Conservation (phyloP, 1,140 invertebrate species). For the Magallana gigas region DNA sequence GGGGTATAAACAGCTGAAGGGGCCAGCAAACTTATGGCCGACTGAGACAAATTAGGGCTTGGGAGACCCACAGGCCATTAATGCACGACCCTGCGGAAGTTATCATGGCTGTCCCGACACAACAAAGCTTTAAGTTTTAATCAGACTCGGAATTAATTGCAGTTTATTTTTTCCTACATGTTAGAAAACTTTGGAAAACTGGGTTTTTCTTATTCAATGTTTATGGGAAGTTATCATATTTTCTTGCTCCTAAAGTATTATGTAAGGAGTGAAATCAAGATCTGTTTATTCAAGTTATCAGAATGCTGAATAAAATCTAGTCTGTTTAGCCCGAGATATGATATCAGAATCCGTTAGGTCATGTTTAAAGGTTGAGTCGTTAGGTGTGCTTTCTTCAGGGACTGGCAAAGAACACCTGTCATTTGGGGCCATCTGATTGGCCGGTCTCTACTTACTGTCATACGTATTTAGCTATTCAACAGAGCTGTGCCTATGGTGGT, state of each 20-base stretch:
- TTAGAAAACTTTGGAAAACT: neutral
- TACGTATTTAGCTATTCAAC: neutral
- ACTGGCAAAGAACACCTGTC: slow-evolving; percentile 10
- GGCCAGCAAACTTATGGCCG: neutral
- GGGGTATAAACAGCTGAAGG: neutral
- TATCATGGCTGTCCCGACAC: neutral
- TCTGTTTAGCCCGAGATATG: slow-evolving; percentile 25
- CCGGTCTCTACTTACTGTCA: neutral
- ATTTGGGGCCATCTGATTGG: slow-evolving; percentile 9
- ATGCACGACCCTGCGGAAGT: neutral
- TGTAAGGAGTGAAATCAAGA: slow-evolving; percentile 37
- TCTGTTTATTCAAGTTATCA: slow-evolving; percentile 23
- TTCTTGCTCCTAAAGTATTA: slow-evolving; percentile 11
- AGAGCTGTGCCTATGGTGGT: neutral
- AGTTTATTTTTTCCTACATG: neutral
- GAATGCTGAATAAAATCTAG: slow-evolving; percentile 33
- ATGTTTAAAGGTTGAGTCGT: slow-evolving; percentile 31
- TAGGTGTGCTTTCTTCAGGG: slow-evolving; percentile 34
- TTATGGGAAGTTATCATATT: slow-evolving; percentile 11
- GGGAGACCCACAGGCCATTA: neutral
- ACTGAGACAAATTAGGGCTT: neutral
- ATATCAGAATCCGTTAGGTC: slow-evolving; percentile 33
- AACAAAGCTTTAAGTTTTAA: neutral
- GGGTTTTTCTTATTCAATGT: neutral
- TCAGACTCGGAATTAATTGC: neutral